Conservation (phyloP, 2,113 vertebrate genomes). For the Poeciliopsis turrubarensis region DNA sequence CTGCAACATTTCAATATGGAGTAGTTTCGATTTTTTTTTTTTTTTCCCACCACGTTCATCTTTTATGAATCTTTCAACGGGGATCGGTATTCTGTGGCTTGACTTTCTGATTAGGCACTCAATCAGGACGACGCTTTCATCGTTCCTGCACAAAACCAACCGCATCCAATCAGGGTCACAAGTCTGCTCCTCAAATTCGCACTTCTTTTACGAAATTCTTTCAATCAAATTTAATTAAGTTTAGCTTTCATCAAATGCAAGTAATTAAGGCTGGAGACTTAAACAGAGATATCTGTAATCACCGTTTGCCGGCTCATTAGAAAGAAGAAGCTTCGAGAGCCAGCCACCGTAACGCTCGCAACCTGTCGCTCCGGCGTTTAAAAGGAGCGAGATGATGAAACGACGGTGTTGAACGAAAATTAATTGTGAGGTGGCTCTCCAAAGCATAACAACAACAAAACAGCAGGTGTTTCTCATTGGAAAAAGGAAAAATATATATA, state of each 20-base stretch:
- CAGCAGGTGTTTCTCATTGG: neutral
- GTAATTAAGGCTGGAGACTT: slow-evolving; percentile 20
- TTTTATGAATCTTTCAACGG: neutral
- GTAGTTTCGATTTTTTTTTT: neutral
- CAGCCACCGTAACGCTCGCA: slow-evolving; percentile 1
- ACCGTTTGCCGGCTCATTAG: slow-evolving; percentile 21
- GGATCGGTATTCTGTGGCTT: slow-evolving; percentile 1
- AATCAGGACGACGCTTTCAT: slow-evolving; percentile 1
- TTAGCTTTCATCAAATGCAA: slow-evolving; percentile 17
- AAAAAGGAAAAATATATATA: neutral
- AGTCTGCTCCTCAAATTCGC: slow-evolving; percentile 22
- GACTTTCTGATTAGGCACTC: slow-evolving; percentile 1
- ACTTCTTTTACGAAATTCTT: slow-evolving; percentile 16
- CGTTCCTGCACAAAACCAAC: slow-evolving; percentile 6
- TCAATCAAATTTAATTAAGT: slow-evolving; percentile 16
- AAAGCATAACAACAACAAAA: neutral
- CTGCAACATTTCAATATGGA: neutral
- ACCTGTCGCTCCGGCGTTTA: neutral
- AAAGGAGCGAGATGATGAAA: slow-evolving; percentile 1
- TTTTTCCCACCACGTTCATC: neutral
- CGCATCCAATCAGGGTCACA: slow-evolving; percentile 17
- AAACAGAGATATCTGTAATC: slow-evolving; percentile 24
- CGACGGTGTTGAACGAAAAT: neutral
- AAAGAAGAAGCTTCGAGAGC: slow-evolving; percentile 2
- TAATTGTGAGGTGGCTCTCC: neutral